Percentiles rank a stretch among this genome's conserved stretches.
These are phyloP conservation scores for Caenorhabditis auriculariae DNA, from an alignment of 2,888 invertebrate species.

Conservation along the genomic window DNA sequence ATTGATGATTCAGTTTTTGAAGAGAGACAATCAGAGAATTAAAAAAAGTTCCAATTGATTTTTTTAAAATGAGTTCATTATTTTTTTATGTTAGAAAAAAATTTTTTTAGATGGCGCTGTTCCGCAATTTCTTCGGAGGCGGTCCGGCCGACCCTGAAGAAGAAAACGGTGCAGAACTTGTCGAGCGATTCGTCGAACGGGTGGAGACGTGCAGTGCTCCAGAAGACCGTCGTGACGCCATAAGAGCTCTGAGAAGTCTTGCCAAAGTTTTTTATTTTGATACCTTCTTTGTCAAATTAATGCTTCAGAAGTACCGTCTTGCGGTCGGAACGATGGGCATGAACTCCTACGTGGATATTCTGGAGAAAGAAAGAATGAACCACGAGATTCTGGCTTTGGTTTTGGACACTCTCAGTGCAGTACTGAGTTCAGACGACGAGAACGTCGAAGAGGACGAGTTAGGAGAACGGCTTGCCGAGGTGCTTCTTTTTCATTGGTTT, in stretches of 20 bases:
- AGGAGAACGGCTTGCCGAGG: conserved; percentile 67
- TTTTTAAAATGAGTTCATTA: not conserved
- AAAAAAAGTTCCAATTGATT: not conserved
- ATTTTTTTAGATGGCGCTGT: conserved; percentile 49
- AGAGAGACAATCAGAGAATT: no score
- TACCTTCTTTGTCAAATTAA: not conserved
- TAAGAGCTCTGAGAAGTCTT: conserved; percentile 84
- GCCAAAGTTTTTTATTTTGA: no score
- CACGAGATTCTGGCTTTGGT: conserved; percentile 88
- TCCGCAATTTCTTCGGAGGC: conserved; percentile 58
- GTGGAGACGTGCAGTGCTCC: conserved; percentile 87
- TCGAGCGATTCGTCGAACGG: conserved; percentile 88
- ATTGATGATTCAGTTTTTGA: not conserved
- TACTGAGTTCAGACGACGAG: conserved; percentile 74
- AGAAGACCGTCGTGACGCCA: conserved; percentile 93
- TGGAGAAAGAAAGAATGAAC: conserved; percentile 85
- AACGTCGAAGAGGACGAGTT: conserved; percentile 64
- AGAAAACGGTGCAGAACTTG: conserved; percentile 64
- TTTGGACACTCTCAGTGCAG: conserved; percentile 82
- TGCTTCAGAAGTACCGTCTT: conserved; percentile 81
- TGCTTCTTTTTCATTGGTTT: conserved; percentile 61
- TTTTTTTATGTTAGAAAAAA: conserved; percentile 5
- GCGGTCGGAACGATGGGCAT: conserved; percentile 93
- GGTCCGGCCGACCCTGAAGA: conserved; percentile 37
- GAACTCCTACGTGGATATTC: conserved; percentile 74